A percentile compares a stretch with the other conserved stretches of the same genome.
phyloP scores from a whole-genome alignment of 2,888 invertebrate genomes.

The Monochamus alternatus region DNA sequence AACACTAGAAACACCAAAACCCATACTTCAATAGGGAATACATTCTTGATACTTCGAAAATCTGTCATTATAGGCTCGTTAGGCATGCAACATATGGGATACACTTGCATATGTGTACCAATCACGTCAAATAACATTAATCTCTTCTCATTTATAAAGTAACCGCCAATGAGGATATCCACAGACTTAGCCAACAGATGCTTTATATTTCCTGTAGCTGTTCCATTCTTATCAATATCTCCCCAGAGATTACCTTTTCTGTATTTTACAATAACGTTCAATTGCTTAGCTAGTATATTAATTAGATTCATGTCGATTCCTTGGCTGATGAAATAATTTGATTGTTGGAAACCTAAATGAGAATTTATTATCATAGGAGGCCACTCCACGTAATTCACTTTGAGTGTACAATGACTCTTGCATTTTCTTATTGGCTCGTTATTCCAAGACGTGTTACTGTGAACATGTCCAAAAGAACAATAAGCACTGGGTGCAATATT shows the following conservation, averaged over 20 bases:
- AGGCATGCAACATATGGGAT: constrained; percentile 42
- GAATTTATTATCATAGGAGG: not conserved
- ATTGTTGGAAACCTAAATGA: not conserved
- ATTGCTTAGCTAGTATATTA: not conserved
- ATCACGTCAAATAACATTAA: constrained; percentile 27
- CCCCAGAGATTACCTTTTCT: not conserved
- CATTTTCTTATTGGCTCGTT: not conserved
- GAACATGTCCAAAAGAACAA: constrained; percentile 36
- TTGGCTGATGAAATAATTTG: constrained; percentile 1
- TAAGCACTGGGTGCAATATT: constrained; percentile 4
- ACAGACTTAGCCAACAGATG: constrained; percentile 30
- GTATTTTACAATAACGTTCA: not conserved
- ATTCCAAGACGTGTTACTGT: constrained; percentile 35
- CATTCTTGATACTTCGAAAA: constrained; percentile 30
- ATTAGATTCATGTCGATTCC: not conserved
- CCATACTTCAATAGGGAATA: constrained; percentile 15
- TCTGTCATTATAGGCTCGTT: constrained; percentile 13
- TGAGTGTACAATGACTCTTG: not conserved
- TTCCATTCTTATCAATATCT: constrained; percentile 2
- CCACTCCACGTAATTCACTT: not conserved
- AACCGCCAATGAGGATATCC: constrained; percentile 44
- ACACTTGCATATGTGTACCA: constrained; percentile 21
- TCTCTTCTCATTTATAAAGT: constrained; percentile 17
- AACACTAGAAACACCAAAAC: constrained; percentile 9
- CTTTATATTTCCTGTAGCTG: not conserved